A percentile compares a stretch with the other conserved stretches of the same genome.
Conservation (phyloP, 64 coral and sea anemone genomes). For the Montipora capricornis region DNA sequence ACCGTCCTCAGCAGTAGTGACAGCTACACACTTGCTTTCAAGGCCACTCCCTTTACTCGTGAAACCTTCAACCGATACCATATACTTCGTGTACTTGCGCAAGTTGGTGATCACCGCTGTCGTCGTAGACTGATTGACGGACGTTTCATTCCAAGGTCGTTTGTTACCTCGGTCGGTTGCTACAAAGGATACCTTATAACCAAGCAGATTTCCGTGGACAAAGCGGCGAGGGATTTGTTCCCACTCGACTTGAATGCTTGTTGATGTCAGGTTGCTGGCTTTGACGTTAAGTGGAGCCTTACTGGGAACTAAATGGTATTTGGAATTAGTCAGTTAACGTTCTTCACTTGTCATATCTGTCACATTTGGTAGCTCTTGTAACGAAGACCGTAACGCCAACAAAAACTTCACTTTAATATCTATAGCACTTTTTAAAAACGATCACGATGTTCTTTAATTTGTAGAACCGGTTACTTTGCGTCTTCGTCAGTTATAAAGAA, state of each 20-base stretch:
- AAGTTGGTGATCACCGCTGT: slow-evolving; percentile 51
- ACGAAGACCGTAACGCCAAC: too few species aligned
- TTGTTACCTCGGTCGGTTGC: not conserved
- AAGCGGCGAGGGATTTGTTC: slow-evolving; percentile 51
- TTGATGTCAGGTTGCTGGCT: slow-evolving; percentile 67
- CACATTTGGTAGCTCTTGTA: too few species aligned
- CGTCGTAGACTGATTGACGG: slow-evolving; percentile 20
- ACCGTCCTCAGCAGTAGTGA: slow-evolving; percentile 64
- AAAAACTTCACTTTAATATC: too few species aligned
- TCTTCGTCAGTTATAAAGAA: too few species aligned
- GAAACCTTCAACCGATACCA: slow-evolving; percentile 42
- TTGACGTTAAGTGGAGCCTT: slow-evolving; percentile 71
- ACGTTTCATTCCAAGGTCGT: slow-evolving; percentile 8
- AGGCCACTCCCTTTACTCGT: slow-evolving; percentile 55
- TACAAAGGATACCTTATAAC: slow-evolving; percentile 73
- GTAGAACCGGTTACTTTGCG: too few species aligned
- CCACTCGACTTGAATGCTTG: slow-evolving; percentile 82
- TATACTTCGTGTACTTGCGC: slow-evolving; percentile 70
- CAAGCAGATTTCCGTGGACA: slow-evolving; percentile 69
- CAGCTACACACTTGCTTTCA: slow-evolving; percentile 22
- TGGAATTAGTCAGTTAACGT: not conserved
- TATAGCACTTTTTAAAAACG: too few species aligned
- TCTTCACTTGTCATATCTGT: too few species aligned
- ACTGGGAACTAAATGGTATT: slow-evolving; percentile 66
- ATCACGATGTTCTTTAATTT: too few species aligned